Evolutionary conservation across 2,797 vertebrate genomes (phyloP), one percentile per base, ranked within the genome.

Genomic region (Lagocephalus sceleratus): DNA sequence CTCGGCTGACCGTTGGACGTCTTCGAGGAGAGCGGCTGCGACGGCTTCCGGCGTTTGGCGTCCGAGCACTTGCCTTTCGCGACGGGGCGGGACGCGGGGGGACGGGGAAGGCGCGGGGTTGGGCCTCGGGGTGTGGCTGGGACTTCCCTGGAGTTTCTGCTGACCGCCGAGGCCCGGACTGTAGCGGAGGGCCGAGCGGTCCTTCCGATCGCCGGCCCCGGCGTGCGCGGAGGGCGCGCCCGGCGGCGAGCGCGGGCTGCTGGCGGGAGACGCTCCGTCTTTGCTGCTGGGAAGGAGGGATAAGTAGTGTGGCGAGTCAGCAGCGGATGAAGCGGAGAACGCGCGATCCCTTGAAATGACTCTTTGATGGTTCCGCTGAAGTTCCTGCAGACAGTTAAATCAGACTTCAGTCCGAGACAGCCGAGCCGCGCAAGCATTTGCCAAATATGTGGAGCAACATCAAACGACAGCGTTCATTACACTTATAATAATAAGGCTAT

Each of bases 21-120:
- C 59, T 42, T 49, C 7, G 76, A 75, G 58, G 66, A 57, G 23
- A 60, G 47, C 44, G 75, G 68, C 70, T 85, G 61, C 2, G 85
- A 82, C 57, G 32, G 63, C 63, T 83, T 88, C 55, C 63, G 84
- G 72, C 75, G 63, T 56, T 88, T 89, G 50, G 71, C 46, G 21
- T 86, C 87, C 19, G 67, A 66, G 73, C 52, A 60, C 72, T 75
- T 63, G 55, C 57, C 53, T 74, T 79, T 20, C 59, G 51, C 15
- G 64, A 17, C 17, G 5, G 39, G 3, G 16, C 50, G 75, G 49
- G 70, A 50, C 20, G 58, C 17, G 5, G 51, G 51, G 43, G 6
- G 77, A 64, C 1, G 57, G 65, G 51, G 71, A 56, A n/a, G 73
- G 61, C 20, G 57, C 52, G 52, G 47, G 46, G 51, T 51, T 53